A percentile compares a stretch with the other conserved stretches of the same genome.
These are phyloP conservation scores for Neomonachus schauinslandi DNA, from an alignment of 2,113 vertebrate species.

Conservation along the genomic window DNA sequence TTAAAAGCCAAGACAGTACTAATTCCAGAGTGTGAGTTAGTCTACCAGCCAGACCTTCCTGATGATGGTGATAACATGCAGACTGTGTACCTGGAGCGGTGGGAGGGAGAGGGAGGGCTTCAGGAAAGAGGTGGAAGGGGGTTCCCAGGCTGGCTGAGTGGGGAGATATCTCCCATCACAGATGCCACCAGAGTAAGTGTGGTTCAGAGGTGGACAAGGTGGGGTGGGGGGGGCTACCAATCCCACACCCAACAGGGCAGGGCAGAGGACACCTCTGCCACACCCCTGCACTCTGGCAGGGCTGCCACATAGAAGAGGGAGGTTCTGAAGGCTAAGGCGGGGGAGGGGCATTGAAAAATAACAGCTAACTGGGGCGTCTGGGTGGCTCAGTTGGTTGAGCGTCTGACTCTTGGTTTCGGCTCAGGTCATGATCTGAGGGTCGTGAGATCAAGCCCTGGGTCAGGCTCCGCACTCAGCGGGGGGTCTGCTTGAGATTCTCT, in stretches of 20 bases:
- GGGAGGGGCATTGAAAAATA: neutral
- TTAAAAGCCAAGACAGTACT: neutral
- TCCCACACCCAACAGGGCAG: neutral
- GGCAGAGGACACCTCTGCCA: neutral
- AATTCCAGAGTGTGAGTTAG: neutral
- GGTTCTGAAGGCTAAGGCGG: neutral
- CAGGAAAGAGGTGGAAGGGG: rapidly evolving
- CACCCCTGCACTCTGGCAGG: neutral
- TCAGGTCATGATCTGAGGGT: neutral
- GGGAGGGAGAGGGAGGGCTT: neutral
- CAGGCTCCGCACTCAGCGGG: neutral
- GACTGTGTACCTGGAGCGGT: neutral
- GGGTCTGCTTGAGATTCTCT: neutral
- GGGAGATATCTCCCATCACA: neutral
- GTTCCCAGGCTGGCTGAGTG: neutral
- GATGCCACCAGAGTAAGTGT: neutral
- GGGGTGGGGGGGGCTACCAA: neutral
- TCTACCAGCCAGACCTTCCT: neutral
- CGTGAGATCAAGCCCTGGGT: neutral
- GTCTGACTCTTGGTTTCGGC: neutral
- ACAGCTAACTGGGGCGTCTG: neutral
- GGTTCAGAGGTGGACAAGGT: no score
- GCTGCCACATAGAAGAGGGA: neutral
- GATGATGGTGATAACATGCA: neutral
- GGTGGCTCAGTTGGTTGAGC: neutral